A percentile compares a stretch with the other conserved stretches of the same genome.
phyloP scores from a whole-genome alignment of 2,797 vertebrate species.

The Coranthus polyacanthus region DNA sequence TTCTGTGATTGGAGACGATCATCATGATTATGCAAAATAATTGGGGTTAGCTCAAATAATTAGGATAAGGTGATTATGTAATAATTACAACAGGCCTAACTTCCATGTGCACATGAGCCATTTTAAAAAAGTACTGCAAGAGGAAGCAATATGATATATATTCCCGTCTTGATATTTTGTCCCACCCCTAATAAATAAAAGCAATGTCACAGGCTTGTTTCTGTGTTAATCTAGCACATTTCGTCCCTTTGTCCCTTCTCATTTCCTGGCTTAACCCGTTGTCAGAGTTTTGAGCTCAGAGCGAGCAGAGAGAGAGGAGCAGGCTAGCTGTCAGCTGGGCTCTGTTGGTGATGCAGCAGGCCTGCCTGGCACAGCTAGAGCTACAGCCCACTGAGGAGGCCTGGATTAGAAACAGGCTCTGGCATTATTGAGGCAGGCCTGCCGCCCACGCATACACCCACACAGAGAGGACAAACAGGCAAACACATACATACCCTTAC shows the following conservation, averaged over 20 bases:
- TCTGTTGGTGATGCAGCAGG: conserved; percentile 75
- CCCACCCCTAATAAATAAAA: conserved; percentile 6
- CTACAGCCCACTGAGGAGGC: conserved; percentile 78
- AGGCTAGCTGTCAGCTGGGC: conserved; percentile 77
- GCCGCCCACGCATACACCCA: conserved; percentile 74
- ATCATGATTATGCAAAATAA: too few species aligned
- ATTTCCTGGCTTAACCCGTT: conserved; percentile 51
- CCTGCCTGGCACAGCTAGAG: conserved; percentile 76
- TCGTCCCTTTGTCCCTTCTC: conserved; percentile 12
- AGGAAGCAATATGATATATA: too few species aligned
- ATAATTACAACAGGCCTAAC: too few species aligned
- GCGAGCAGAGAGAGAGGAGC: conserved; percentile 62
- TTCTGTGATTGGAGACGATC: too few species aligned
- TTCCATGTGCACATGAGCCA: too few species aligned
- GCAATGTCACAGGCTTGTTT: conserved; percentile 22
- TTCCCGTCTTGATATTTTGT: too few species aligned
- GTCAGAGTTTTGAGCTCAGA: conserved; percentile 58
- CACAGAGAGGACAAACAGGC: conserved; percentile 74
- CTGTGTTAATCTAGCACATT: conserved; percentile 15
- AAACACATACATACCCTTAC: conserved; percentile 64
- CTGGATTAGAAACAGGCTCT: conserved; percentile 80
- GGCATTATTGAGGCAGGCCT: conserved; percentile 74
- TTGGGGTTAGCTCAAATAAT: too few species aligned
- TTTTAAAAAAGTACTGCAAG: too few species aligned
- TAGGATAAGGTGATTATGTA: too few species aligned